Evolutionary conservation across 2,797 vertebrate species (phyloP).

Genomic region (Tragopan temminckii): DNA sequence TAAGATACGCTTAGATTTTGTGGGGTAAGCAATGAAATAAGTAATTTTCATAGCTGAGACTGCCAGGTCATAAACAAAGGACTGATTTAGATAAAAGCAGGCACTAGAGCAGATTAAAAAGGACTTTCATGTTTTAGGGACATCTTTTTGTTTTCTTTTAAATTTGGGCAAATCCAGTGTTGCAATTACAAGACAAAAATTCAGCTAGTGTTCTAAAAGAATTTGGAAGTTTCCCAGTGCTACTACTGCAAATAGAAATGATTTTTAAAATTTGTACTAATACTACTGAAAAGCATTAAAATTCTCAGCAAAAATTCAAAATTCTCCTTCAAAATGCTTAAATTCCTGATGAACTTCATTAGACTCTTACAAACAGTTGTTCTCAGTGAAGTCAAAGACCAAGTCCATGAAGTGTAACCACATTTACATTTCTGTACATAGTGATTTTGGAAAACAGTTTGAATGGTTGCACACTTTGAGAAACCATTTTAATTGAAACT

Average conservation of each 20-base stretch:
- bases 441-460: not conserved
- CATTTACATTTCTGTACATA: not conserved
- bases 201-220: not conserved
- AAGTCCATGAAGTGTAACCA: not conserved
- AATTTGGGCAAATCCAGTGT: not conserved
- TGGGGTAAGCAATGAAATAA: not conserved
- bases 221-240: not conserved
- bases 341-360: not conserved
- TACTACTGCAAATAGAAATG: not conserved
- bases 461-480: slow-evolving; percentile 35
- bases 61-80: not conserved
- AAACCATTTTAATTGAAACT: slow-evolving; percentile 60
- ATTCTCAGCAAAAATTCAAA: not conserved
- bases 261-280: not conserved
- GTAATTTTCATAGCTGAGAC: not conserved
- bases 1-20: not conserved
- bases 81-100: not conserved
- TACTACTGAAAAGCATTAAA: not conserved
- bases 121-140: not conserved
- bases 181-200: not conserved
- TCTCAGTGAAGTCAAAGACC: not conserved
- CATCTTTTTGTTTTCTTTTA: not conserved
- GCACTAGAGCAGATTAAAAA: not conserved
- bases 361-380: not conserved
- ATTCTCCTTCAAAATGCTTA: not conserved